Percentiles rank a stretch among this genome's conserved stretches.
phyloP scores from a whole-genome alignment of 2,113 vertebrate genomes.

The Engystomops pustulosus region DNA sequence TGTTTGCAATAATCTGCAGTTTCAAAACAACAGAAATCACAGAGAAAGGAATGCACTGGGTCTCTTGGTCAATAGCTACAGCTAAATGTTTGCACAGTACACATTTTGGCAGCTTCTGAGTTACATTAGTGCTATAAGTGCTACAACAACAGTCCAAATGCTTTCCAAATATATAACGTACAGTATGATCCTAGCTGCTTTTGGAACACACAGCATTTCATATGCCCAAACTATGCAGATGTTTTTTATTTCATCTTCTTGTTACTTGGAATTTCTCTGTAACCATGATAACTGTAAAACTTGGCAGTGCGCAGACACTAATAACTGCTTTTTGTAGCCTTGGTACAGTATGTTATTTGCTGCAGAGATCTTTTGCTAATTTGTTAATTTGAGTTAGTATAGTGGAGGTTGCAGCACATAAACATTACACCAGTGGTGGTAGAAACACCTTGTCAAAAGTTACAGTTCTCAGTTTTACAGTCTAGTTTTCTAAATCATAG shows the following conservation, averaged over 20 bases:
- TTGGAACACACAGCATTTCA: constrained; percentile 52
- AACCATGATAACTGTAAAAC: constrained; percentile 63
- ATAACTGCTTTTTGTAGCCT: constrained; percentile 60
- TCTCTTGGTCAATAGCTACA: not conserved
- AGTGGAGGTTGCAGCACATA: not conserved
- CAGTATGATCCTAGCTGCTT: constrained; percentile 15
- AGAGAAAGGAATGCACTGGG: not conserved
- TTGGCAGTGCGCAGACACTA: constrained; percentile 61
- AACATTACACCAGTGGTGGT: constrained; percentile 26
- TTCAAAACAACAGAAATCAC: not conserved
- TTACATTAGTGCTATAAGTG: constrained; percentile 35
- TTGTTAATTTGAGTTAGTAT: constrained; percentile 36
- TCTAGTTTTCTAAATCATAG: not conserved
- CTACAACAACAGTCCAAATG: not conserved
- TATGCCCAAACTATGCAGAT: constrained; percentile 52
- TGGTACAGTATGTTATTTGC: constrained; percentile 39
- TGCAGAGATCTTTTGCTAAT: constrained; percentile 60
- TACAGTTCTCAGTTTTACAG: not conserved
- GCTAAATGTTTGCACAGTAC: constrained; percentile 25
- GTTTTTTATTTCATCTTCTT: constrained; percentile 65
- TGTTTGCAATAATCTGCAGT: constrained; percentile 10
- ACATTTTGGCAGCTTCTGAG: constrained; percentile 25
- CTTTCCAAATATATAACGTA: constrained; percentile 35
- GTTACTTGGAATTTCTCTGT: constrained; percentile 59
- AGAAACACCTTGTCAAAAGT: constrained; percentile 23